Conservation (phyloP, 2,888 invertebrate species). For the Drosophila nr. medialis region DNA sequence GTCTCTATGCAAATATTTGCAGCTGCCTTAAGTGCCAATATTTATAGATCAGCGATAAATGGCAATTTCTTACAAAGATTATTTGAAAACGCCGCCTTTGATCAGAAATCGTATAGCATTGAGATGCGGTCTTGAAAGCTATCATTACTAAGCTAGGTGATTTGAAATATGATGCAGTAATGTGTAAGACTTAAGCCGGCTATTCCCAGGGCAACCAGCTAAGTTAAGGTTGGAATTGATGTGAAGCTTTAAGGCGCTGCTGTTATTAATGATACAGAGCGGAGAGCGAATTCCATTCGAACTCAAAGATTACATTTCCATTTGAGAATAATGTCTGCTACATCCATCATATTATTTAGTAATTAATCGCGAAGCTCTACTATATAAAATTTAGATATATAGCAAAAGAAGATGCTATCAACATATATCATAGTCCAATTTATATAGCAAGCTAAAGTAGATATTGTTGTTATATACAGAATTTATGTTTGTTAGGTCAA, state of each 20-base stretch:
- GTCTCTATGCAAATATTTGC: neutral
- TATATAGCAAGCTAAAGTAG: neutral
- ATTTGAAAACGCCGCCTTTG: constrained; percentile 1
- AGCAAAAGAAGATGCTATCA: neutral
- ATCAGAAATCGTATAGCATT: neutral
- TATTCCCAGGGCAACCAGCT: neutral
- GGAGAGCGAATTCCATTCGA: neutral
- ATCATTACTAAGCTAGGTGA: neutral
- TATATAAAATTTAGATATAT: neutral
- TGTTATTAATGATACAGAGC: neutral
- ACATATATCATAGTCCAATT: neutral
- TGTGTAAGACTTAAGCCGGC: neutral
- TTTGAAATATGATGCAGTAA: constrained; percentile 1
- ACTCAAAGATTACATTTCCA: neutral
- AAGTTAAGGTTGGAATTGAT: neutral
- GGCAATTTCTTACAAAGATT: neutral
- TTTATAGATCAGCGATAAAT: neutral
- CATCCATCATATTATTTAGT: neutral
- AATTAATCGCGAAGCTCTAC: neutral
- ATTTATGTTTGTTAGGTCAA: neutral
- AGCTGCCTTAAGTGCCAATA: neutral
- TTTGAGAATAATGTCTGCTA: neutral
- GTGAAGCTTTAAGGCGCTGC: neutral
- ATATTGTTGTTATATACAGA: neutral
- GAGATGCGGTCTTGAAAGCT: neutral